These are phyloP conservation scores for Varanus salvator DNA, from an alignment of 2,113 vertebrate genomes.

Conservation along the genomic window DNA sequence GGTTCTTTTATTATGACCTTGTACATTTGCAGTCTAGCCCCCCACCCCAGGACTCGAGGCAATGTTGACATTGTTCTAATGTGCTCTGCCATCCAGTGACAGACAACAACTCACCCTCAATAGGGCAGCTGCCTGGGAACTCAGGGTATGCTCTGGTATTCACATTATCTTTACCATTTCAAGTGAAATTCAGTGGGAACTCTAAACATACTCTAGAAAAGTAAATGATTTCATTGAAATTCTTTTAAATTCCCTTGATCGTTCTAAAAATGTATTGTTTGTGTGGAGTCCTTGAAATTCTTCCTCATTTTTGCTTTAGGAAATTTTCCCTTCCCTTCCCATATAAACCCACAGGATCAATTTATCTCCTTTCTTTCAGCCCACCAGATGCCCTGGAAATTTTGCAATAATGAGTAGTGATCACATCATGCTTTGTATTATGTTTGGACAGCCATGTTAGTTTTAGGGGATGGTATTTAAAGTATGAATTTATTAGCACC, in stretches of 20 bases:
- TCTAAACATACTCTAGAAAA: neutral
- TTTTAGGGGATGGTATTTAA: neutral
- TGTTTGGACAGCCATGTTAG: neutral
- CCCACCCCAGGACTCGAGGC: neutral
- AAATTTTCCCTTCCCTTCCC: neutral
- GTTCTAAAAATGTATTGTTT: neutral
- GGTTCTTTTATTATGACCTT: too few species aligned
- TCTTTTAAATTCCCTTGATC: neutral
- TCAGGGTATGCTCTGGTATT: neutral
- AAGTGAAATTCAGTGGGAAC: neutral
- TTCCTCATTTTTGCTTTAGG: neutral
- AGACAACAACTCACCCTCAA: neutral
- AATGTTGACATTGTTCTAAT: neutral
- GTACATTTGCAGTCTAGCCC: too few species aligned
- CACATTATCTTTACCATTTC: neutral
- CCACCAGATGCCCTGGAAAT: neutral
- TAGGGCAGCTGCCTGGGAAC: neutral
- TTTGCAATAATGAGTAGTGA: neutral
- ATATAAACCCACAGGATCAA: neutral
- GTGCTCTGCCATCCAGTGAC: neutral
- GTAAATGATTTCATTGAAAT: neutral
- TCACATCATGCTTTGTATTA: neutral
- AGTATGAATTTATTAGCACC: neutral
- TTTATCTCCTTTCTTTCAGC: neutral
- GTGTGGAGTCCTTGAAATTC: neutral